Percentiles rank a stretch among this genome's conserved stretches.
Evolutionary conservation across 30 jellyfish, hydroid and myxozoan genomes (phyloP).

Genomic region (Hydractinia echinata): DNA sequence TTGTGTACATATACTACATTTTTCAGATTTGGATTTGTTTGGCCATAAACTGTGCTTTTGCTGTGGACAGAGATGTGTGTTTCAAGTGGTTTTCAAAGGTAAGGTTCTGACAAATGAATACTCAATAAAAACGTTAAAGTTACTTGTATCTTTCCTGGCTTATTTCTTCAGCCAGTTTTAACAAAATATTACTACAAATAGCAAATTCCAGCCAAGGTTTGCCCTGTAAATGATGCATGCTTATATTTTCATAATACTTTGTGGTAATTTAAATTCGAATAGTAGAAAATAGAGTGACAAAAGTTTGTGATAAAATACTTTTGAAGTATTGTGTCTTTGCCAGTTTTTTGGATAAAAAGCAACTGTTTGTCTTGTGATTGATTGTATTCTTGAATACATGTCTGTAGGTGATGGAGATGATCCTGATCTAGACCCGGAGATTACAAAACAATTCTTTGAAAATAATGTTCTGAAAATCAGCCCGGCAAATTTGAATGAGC

Average conservation of each 20-base stretch:
- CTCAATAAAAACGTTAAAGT: too few species aligned
- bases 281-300: too few species aligned
- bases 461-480: slow-evolving; percentile 65
- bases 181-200: too few species aligned
- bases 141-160: too few species aligned
- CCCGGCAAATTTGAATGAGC: slow-evolving; percentile 71
- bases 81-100: slow-evolving; percentile 94
- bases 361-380: background rate
- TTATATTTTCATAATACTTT: too few species aligned
- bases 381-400: background rate
- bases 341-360: too few species aligned
- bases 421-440: slow-evolving; percentile 96
- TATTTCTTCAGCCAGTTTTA: too few species aligned
- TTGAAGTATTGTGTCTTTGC: too few species aligned
- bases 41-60: slow-evolving; percentile 76
- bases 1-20: background rate
- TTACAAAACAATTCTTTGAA: slow-evolving; percentile 83
- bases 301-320: too few species aligned
- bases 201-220: too few species aligned
- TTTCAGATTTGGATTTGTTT: slow-evolving; percentile 86
- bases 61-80: slow-evolving; percentile 83
- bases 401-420: slow-evolving; percentile 94
- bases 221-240: too few species aligned
- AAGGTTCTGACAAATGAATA: background rate
- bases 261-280: too few species aligned